Evolutionary conservation across 2,888 invertebrate species (phyloP).

Genomic region (Operophtera brumata): DNA sequence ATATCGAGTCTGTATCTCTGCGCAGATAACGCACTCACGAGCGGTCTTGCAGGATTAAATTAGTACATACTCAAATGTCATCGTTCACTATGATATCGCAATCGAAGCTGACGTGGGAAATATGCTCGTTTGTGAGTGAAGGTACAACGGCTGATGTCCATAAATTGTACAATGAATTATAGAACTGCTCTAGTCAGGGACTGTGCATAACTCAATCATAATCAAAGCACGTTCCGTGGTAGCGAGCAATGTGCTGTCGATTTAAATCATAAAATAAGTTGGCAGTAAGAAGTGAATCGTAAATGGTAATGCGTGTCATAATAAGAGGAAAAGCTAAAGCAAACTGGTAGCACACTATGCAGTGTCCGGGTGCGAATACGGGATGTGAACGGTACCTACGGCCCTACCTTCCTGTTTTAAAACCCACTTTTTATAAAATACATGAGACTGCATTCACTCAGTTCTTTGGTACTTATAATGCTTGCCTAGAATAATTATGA

Average conservation of each 20-base stretch:
- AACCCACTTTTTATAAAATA: conserved; percentile 59
- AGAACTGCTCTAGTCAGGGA: conserved; percentile 53
- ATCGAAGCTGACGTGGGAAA: conserved; percentile 79
- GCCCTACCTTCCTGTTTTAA: conserved; percentile 63
- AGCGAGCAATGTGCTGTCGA: conserved; percentile 26
- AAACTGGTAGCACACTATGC: conserved; percentile 59
- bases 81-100: conserved; percentile 76
- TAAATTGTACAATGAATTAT: conserved; percentile 76
- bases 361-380: conserved; percentile 63
- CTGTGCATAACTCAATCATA: conserved; percentile 72
- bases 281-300: conserved; percentile 47
- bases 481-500: conserved; percentile 39
- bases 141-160: conserved; percentile 57
- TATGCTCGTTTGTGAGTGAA: conserved; percentile 73
- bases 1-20: conserved; percentile 52
- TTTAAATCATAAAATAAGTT: conserved; percentile 33
- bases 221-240: conserved; percentile 40
- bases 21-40: conserved; percentile 56
- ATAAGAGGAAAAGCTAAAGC: conserved; percentile 60
- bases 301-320: conserved; percentile 50
- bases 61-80: conserved; percentile 73
- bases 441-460: conserved; percentile 53
- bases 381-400: conserved; percentile 65
- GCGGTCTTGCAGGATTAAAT: conserved; percentile 63
- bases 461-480: conserved; percentile 36